Percentiles rank a stretch among this genome's conserved stretches.
Evolutionary conservation across 2,113 vertebrate species (phyloP).

Genomic region (Gavia stellata): DNA sequence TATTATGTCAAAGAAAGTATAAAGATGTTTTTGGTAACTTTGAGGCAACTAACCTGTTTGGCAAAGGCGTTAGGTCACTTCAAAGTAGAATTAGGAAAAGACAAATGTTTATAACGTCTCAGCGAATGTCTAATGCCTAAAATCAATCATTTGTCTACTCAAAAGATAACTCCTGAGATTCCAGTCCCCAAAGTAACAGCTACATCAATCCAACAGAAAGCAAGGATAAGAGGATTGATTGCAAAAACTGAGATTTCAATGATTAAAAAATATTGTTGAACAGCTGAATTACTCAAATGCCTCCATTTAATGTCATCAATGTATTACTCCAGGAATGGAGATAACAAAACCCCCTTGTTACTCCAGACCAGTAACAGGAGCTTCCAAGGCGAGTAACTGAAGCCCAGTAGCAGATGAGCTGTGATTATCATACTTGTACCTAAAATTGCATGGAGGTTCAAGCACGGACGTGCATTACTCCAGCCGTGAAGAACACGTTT

Average conservation of each 20-base stretch:
- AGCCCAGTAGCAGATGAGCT: not conserved
- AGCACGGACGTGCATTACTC: rapidly evolving
- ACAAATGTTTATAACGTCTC: constrained; percentile 41
- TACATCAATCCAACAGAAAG: constrained; percentile 27
- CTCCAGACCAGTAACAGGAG: not conserved
- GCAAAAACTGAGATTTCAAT: not conserved
- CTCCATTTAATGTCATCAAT: not conserved
- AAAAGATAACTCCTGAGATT: not conserved
- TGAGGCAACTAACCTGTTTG: not conserved
- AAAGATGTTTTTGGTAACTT: not conserved
- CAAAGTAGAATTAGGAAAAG: not conserved
- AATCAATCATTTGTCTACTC: constrained; percentile 36
- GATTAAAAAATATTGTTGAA: not conserved
- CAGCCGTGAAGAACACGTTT: not conserved
- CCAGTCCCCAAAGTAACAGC: constrained; percentile 19
- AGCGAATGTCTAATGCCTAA: not conserved
- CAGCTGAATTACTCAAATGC: constrained; percentile 15
- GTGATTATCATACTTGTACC: not conserved
- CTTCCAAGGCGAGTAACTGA: not conserved
- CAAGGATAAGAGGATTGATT: constrained; percentile 30
- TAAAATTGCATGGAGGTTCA: not conserved
- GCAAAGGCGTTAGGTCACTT: not conserved
- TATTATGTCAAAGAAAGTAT: not conserved
- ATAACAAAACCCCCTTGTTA: not conserved
- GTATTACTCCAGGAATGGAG: not conserved